These are phyloP conservation scores for Pimpla rufipes DNA, from an alignment of 2,888 invertebrate genomes.

Conservation along the genomic window DNA sequence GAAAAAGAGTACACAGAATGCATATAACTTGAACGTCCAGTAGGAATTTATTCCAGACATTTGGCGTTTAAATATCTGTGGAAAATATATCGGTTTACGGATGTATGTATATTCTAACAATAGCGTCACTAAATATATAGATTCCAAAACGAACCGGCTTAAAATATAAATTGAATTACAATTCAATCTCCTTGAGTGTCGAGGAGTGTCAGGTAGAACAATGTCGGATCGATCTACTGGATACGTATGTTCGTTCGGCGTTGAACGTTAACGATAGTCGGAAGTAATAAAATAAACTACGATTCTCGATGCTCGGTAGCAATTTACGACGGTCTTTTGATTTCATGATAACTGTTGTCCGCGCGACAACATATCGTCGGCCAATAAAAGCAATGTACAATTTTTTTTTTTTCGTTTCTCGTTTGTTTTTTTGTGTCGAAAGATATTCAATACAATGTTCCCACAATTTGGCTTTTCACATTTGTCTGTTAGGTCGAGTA, in stretches of 20 bases:
- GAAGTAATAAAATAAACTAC: constrained; percentile 46
- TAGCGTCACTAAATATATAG: constrained; percentile 41
- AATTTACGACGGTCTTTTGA: constrained; percentile 27
- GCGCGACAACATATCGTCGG: background rate
- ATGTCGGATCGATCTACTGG: constrained; percentile 51
- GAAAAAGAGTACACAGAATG: constrained; percentile 9
- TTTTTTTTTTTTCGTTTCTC: constrained; percentile 13
- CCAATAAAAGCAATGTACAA: background rate
- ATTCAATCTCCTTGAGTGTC: constrained; percentile 65
- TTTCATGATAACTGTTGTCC: background rate
- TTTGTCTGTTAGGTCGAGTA: constrained; percentile 30
- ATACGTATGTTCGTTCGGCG: background rate
- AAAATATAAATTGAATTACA: constrained; percentile 61
- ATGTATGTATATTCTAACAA: constrained; percentile 57
- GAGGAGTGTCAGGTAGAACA: constrained; percentile 49
- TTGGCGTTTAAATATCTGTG: constrained; percentile 67
- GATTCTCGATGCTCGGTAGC: constrained; percentile 17
- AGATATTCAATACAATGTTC: constrained; percentile 34
- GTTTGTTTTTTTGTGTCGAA: background rate
- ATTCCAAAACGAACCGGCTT: constrained; percentile 49
- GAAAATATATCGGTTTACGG: constrained; percentile 71
- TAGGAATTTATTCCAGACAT: constrained; percentile 74
- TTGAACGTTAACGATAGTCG: constrained; percentile 30
- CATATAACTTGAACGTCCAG: constrained; percentile 62
- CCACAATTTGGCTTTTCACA: constrained; percentile 38